Evolutionary conservation across 1,140 invertebrate species (phyloP).

Genomic region (Thalassaphorura encarpata): DNA sequence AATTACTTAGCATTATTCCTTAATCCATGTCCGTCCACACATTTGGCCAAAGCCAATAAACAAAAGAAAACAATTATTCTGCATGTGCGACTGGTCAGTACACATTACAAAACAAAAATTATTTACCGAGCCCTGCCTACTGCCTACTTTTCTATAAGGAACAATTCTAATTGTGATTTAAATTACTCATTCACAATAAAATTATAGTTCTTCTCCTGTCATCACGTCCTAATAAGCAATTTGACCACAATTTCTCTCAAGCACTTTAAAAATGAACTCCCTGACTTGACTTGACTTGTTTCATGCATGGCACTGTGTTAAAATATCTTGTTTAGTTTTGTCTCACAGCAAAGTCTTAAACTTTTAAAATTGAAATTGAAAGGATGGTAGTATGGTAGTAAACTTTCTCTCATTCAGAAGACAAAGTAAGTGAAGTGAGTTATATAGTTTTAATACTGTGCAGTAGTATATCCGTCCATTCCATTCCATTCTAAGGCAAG

Average conservation of each 20-base stretch:
- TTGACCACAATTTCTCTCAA: background rate
- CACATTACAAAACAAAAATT: no score
- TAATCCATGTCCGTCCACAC: background rate
- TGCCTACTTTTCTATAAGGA: background rate
- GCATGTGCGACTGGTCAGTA: no score
- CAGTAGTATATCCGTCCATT: no score
- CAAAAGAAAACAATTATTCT: background rate
- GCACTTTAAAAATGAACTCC: background rate
- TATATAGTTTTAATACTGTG: no score
- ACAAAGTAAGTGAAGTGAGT: no score
- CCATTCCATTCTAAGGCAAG: no score
- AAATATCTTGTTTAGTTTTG: background rate
- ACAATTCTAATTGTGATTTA: background rate
- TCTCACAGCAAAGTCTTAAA: background rate
- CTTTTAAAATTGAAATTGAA: background rate
- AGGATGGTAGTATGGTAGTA: background rate
- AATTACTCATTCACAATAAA: constrained; percentile 3
- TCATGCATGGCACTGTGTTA: no score
- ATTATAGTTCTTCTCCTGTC: background rate
- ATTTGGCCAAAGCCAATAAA: background rate
- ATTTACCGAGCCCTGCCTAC: no score
- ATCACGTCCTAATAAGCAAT: background rate
- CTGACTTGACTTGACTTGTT: background rate
- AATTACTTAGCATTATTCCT: no score
- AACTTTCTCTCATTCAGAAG: background rate